A percentile compares a stretch with the other conserved stretches of the same genome.
Evolutionary conservation across 2,888 invertebrate genomes (phyloP).

Genomic region (Drosophila lacicola): DNA sequence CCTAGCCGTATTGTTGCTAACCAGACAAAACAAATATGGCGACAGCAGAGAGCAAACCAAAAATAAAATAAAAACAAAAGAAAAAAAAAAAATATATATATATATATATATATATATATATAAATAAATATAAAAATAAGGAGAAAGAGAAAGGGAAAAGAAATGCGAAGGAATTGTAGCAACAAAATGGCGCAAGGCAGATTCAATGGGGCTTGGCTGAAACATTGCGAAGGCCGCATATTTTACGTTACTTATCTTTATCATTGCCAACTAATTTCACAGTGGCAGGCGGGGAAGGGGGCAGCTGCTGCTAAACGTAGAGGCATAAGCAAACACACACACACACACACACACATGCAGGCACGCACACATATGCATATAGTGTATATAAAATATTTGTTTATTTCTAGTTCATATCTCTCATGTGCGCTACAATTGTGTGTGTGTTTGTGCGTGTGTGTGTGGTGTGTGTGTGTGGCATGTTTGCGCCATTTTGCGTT

Average conservation of each 20-base stretch:
- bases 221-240: constrained; percentile 77
- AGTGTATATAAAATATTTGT: constrained; percentile 74
- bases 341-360: constrained; percentile 14
- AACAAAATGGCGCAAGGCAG: constrained; percentile 54
- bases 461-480: constrained; percentile 48
- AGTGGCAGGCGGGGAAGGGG: constrained; percentile 31
- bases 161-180: constrained; percentile 15
- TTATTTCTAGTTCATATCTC: constrained; percentile 82
- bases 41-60: constrained; percentile 52
- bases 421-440: constrained; percentile 78
- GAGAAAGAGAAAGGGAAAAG: background rate
- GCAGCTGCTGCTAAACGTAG: constrained; percentile 10
- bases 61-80: constrained; percentile 8
- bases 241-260: constrained; percentile 82
- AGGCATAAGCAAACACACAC: constrained; percentile 36
- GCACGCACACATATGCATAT: constrained; percentile 18
- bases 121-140: background rate
- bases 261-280: constrained; percentile 82
- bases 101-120: constrained; percentile 1
- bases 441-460: constrained; percentile 33
- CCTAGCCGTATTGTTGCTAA: constrained; percentile 58
- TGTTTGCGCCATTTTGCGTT: constrained; percentile 81
- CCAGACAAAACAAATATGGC: constrained; percentile 76
- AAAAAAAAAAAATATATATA: constrained; percentile 2
- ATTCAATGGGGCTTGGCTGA: constrained; percentile 74